These are phyloP conservation scores for Drosophila micromelanica DNA, from an alignment of 1,140 invertebrate genomes.

Conservation along the genomic window DNA sequence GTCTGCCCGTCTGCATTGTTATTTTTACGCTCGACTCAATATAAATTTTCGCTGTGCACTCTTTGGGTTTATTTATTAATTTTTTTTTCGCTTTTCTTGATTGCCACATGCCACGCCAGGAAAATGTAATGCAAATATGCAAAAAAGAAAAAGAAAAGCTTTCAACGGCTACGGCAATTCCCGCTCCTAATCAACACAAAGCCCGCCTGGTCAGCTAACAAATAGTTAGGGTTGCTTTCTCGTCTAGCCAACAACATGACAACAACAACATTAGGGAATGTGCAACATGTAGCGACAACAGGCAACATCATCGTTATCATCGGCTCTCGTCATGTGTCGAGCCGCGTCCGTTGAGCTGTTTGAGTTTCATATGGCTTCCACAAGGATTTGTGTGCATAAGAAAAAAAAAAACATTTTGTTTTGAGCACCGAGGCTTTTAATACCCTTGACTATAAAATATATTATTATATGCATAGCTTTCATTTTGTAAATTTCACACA, in stretches of 20 bases:
- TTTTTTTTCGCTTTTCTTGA: slow-evolving; percentile 17
- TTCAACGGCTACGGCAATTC: slow-evolving; percentile 47
- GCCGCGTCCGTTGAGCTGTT: slow-evolving; percentile 49
- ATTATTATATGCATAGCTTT: too few species aligned
- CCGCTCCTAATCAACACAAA: slow-evolving; percentile 27
- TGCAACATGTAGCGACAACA: slow-evolving; percentile 25
- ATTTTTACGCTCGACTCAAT: slow-evolving; percentile 82
- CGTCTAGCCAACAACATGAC: slow-evolving; percentile 32
- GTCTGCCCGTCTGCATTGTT: slow-evolving; percentile 79
- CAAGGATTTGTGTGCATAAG: slow-evolving; percentile 74
- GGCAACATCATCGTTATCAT: slow-evolving; percentile 77
- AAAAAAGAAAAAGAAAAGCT: slow-evolving; percentile 47
- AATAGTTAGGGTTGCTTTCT: slow-evolving; percentile 61
- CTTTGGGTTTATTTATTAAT: slow-evolving; percentile 26
- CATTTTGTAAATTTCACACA: too few species aligned
- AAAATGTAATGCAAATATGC: slow-evolving; percentile 81
- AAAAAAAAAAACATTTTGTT: not conserved
- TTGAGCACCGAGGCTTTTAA: not conserved
- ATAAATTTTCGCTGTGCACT: slow-evolving; percentile 64
- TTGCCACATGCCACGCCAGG: slow-evolving; percentile 71
- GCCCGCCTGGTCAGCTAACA: slow-evolving; percentile 38
- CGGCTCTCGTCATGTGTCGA: slow-evolving; percentile 55
- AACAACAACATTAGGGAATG: slow-evolving; percentile 5
- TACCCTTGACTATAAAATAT: not conserved
- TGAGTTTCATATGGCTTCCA: slow-evolving; percentile 77